Evolutionary conservation across 64 coral and sea anemone species (phyloP), one percentile per base, ranked within the genome.

Genomic region (Montipora foliosa): DNA sequence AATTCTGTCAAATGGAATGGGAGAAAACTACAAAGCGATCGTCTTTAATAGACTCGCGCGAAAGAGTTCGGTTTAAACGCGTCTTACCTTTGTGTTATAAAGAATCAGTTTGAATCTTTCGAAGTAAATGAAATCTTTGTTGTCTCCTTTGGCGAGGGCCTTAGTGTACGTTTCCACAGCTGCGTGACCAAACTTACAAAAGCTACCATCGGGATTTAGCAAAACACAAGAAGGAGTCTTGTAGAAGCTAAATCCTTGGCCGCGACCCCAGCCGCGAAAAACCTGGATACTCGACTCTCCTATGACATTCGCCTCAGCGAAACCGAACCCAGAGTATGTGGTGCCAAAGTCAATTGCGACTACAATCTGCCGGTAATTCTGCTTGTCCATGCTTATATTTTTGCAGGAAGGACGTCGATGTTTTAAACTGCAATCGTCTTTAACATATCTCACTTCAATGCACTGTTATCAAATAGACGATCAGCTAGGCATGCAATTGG

Each of bases 241-340:
- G 83, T 82, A 93, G 81, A 93, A 93, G 74, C 91, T 93, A 50
- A 93, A 93, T 6, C 91, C 91, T 87, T 93, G 91, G 4, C 91
- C 91, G 13, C 91, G 82, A 44, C 91, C 91, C 91, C 91, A 93
- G 11, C 91, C 91, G 13, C 91, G 91, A 20, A 93, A 93, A 15
- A 93, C 91, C 21, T 85, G 82, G 72, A 93, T 93, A n/a, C 84
- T 81, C 14, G 82, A 77, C 16, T 86, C 81, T 47, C 84, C 83
- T 20, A 87, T 19, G 20, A 84, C 91, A 19, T 87, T 87, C 15
- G 84, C 74, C 46, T 83, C 77, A 47, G 91, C 91, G 60, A 93
- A 93, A 73, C 77, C 91, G 29, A 93, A 93, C 9, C 91, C 91
- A 22, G 81, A 87, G 21, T 93, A 93, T 9, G 91, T 93, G 6